Percentiles rank a stretch among this genome's conserved stretches.
Conservation (phyloP, 2,113 vertebrate genomes). For the Callopanchax toddi region DNA sequence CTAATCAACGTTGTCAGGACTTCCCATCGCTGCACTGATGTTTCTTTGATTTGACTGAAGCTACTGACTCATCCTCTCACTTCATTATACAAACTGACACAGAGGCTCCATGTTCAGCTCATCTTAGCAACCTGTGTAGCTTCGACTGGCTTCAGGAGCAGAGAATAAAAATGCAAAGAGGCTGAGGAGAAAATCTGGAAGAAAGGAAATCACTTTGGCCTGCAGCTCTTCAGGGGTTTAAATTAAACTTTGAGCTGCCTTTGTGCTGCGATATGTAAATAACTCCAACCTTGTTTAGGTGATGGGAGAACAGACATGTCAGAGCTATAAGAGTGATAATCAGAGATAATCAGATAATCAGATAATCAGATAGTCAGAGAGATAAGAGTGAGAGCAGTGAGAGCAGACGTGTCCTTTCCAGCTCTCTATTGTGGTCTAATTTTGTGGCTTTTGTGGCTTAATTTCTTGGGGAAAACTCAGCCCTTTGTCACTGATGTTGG, state of each 20-base stretch:
- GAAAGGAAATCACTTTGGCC: not conserved
- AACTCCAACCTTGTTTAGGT: constrained; percentile 1
- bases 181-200: not conserved
- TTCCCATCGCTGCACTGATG: constrained; percentile 10
- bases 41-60: constrained; percentile 35
- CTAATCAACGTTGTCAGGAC: constrained; percentile 11
- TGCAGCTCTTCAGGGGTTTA: not conserved
- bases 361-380: too few species aligned
- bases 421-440: too few species aligned
- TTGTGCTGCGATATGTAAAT: constrained; percentile 4
- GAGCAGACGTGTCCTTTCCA: too few species aligned
- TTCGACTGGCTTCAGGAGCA: not conserved
- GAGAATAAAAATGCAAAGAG: not conserved
- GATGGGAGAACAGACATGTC: not conserved
- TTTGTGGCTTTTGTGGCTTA: too few species aligned
- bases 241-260: constrained; percentile 4
- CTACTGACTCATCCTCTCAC: constrained; percentile 15
- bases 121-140: not conserved
- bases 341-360: too few species aligned
- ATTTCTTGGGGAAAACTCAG: too few species aligned
- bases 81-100: constrained; percentile 20
- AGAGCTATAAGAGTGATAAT: too few species aligned
- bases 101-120: not conserved
- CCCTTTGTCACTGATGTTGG: too few species aligned
- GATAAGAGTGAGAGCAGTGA: too few species aligned